Percentiles rank a stretch among this genome's conserved stretches.
Conservation (phyloP, 1,140 invertebrate species). For the Drosophila aff. region DNA sequence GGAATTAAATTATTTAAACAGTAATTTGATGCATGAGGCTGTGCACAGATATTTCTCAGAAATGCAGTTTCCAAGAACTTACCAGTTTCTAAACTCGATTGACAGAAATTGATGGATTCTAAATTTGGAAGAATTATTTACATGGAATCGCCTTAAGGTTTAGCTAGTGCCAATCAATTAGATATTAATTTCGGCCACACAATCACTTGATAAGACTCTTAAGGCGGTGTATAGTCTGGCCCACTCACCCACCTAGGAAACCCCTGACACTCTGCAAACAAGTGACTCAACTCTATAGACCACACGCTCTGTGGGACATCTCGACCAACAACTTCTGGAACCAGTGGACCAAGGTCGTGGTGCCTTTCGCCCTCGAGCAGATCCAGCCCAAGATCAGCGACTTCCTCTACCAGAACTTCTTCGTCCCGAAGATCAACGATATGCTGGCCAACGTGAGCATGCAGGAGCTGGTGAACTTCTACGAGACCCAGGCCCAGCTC, state of each 20-base stretch:
- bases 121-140: background rate
- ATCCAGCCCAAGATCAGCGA: conserved; percentile 45
- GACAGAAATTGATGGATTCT: conserved; percentile 9
- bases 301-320: conserved; percentile 55
- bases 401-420: conserved; percentile 29
- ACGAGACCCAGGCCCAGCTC: background rate
- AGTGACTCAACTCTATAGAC: too few species aligned
- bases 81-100: background rate
- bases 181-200: background rate
- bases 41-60: background rate
- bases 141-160: background rate
- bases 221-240: background rate
- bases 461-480: conserved; percentile 45
- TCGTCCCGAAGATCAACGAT: conserved; percentile 45
- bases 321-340: conserved; percentile 63
- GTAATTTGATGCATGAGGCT: background rate
- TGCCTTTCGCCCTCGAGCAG: conserved; percentile 27
- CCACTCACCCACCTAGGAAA: conserved; percentile 8
- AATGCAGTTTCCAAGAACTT: background rate
- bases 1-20: conserved; percentile 5
- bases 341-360: conserved; percentile 1
- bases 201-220: background rate
- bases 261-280: background rate
- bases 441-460: conserved; percentile 42
- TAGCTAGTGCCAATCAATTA: background rate